Evolutionary conservation across 2,113 vertebrate genomes (phyloP).

Genomic region (Amphiprion percula): DNA sequence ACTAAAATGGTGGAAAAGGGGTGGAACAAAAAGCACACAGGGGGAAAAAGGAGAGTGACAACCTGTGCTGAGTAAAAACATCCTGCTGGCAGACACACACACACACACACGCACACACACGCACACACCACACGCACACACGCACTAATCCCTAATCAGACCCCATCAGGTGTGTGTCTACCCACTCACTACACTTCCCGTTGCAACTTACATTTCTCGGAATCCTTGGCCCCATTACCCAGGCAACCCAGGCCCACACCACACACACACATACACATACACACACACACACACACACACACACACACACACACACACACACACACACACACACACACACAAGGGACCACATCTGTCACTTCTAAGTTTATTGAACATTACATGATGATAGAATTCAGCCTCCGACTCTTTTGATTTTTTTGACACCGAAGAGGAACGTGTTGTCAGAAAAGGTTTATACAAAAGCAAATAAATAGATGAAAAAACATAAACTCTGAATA

Average conservation of each 20-base stretch:
- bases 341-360: slow-evolving; percentile 67
- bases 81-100: slow-evolving; percentile 49
- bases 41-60: slow-evolving; percentile 67
- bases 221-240: slow-evolving; percentile 63
- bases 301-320: slow-evolving; percentile 29
- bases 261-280: slow-evolving; percentile 12
- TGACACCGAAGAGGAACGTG: slow-evolving; percentile 68
- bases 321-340: slow-evolving; percentile 30
- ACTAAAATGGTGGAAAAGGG: slow-evolving; percentile 74
- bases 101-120: slow-evolving; percentile 37
- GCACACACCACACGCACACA: slow-evolving; percentile 31
- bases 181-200: slow-evolving; percentile 59
- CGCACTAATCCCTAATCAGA: slow-evolving; percentile 62
- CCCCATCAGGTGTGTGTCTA: slow-evolving; percentile 29
- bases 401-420: slow-evolving; percentile 54
- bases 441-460: slow-evolving; percentile 80
- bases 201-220: slow-evolving; percentile 66
- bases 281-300: slow-evolving; percentile 28
- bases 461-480: slow-evolving; percentile 78
- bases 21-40: slow-evolving; percentile 68
- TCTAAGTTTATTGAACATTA: slow-evolving; percentile 68
- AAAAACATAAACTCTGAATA: slow-evolving; percentile 69
- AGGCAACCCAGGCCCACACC: slow-evolving; percentile 55
- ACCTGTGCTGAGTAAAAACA: slow-evolving; percentile 74
- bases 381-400: slow-evolving; percentile 68